Percentiles rank a stretch among this genome's conserved stretches.
Conservation (phyloP, 2,113 vertebrate genomes). For the Caranx ignobilis region DNA sequence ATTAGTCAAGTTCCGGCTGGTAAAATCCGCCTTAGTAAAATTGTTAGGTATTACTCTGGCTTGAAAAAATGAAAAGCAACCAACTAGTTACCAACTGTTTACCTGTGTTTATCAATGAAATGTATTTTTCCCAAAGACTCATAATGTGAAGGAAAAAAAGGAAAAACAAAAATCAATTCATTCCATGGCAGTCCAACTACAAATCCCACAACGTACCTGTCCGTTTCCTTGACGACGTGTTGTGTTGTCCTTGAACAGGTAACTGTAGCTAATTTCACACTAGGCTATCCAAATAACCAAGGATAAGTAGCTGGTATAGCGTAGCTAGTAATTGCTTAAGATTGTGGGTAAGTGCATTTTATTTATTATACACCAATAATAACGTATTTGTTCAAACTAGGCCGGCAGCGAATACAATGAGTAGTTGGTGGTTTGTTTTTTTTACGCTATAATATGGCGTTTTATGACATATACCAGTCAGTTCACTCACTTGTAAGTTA, state of each 20-base stretch:
- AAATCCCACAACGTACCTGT: slow-evolving; percentile 24
- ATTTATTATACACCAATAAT: background rate
- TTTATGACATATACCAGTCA: background rate
- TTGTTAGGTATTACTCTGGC: background rate
- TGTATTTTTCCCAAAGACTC: background rate
- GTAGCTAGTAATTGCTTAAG: background rate
- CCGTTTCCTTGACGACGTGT: slow-evolving; percentile 35
- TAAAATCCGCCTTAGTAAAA: background rate
- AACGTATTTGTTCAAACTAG: background rate
- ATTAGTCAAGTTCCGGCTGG: background rate
- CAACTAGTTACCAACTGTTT: background rate
- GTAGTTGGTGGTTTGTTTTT: too few species aligned
- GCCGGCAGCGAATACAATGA: too few species aligned
- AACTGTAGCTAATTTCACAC: background rate
- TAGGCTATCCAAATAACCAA: background rate
- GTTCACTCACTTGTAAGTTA: background rate
- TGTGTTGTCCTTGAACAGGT: slow-evolving; percentile 31
- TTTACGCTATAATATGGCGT: too few species aligned
- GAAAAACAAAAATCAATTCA: too few species aligned
- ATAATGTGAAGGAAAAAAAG: background rate
- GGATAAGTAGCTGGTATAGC: background rate
- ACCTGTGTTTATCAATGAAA: background rate
- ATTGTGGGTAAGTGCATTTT: background rate
- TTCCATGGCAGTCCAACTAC: background rate
- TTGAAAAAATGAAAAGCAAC: background rate